Percentiles rank a stretch among this genome's conserved stretches.
Evolutionary conservation across 2,888 invertebrate species (phyloP).

Genomic region (Leistus spinibarbis): DNA sequence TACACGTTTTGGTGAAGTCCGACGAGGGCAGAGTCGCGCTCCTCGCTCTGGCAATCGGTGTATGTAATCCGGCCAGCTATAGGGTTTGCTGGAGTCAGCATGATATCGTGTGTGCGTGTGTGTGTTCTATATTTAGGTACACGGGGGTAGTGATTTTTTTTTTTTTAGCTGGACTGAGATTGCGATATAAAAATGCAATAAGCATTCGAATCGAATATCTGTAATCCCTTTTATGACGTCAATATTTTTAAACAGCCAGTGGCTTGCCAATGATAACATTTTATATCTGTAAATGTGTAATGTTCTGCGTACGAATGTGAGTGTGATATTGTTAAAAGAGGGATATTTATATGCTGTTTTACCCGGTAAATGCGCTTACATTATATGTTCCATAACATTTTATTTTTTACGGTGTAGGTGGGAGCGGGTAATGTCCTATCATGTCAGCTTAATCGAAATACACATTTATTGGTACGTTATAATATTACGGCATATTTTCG

Average conservation of each 20-base stretch:
- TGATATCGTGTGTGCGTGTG: constrained; percentile 22
- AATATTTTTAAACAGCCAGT: constrained; percentile 24
- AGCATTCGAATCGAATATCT: constrained; percentile 38
- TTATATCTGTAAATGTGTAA: constrained; percentile 20
- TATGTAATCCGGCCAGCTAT: constrained; percentile 23
- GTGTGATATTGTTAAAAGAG: constrained; percentile 25
- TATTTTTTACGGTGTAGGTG: background rate
- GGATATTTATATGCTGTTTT: constrained; percentile 23
- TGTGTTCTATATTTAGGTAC: constrained; percentile 15
- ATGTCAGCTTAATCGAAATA: background rate
- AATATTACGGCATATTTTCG: background rate
- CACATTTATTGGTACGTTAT: background rate
- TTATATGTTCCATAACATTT: background rate
- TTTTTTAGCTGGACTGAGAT: constrained; percentile 11
- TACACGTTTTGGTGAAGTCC: constrained; percentile 15
- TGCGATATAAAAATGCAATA: constrained; percentile 35
- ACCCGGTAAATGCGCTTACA: background rate
- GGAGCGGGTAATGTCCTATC: background rate
- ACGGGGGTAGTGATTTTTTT: background rate
- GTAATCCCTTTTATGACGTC: constrained; percentile 31
- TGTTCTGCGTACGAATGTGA: background rate
- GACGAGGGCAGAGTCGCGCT: background rate
- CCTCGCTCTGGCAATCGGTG: constrained; percentile 14
- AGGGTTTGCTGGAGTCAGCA: constrained; percentile 4
- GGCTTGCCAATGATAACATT: constrained; percentile 26